A percentile compares a stretch with the other conserved stretches of the same genome.
Evolutionary conservation across 2,113 vertebrate genomes (phyloP).

Genomic region (Noctilio leporinus): DNA sequence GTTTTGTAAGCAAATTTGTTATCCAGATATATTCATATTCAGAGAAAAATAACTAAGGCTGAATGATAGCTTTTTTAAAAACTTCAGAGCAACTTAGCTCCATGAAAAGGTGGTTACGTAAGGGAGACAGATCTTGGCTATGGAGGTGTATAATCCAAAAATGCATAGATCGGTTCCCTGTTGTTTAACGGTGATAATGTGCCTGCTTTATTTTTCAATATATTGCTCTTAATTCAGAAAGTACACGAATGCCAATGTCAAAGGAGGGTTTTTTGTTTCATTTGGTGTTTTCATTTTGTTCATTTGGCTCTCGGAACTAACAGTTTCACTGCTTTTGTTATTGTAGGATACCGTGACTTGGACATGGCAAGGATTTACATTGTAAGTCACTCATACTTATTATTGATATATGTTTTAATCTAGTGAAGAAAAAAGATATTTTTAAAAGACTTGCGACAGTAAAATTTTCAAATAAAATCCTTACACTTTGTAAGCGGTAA

Average conservation of each 20-base stretch:
- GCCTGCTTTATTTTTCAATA: not conserved
- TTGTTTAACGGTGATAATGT: not conserved
- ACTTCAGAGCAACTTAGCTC: not conserved
- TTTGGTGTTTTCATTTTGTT: too few relatives aligned
- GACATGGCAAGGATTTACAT: conserved; percentile 95
- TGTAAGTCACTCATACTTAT: conserved; percentile 82
- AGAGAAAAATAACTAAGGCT: not conserved
- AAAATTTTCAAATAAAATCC: not conserved
- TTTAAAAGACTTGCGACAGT: not conserved
- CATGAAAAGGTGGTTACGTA: not conserved
- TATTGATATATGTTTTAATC: not conserved
- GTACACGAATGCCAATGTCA: not conserved
- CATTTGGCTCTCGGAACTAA: conserved; percentile 10
- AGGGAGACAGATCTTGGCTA: not conserved
- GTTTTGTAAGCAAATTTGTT: not conserved
- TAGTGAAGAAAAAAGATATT: not conserved
- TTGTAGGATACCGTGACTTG: conserved; percentile 94
- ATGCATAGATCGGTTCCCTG: not conserved
- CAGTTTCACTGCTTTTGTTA: conserved; percentile 29
- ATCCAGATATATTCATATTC: not conserved
- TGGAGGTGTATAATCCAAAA: not conserved
- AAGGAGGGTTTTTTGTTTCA: not conserved
- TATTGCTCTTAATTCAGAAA: not conserved
- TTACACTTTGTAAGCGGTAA: not conserved
- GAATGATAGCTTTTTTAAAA: not conserved